Percentiles rank a stretch among this genome's conserved stretches.
Evolutionary conservation across 2,113 vertebrate species (phyloP).

Genomic region (Megaceryle torquata): DNA sequence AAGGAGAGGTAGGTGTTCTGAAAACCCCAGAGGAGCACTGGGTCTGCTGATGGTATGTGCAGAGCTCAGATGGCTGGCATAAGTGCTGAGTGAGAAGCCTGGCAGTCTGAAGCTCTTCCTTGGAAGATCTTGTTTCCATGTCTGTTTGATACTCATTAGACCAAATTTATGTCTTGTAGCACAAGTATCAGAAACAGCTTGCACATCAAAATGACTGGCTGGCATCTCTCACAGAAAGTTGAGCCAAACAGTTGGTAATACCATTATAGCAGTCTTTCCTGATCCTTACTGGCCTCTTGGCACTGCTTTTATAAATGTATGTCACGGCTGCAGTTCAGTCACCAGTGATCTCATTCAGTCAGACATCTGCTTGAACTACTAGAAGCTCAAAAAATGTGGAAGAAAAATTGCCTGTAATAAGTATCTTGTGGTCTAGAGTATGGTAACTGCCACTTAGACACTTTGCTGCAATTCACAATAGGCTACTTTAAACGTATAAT

Average conservation of each 20-base stretch:
- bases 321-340: neutral
- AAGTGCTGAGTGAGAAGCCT: neutral
- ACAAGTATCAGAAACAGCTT: neutral
- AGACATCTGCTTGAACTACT: neutral
- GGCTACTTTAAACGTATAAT: neutral
- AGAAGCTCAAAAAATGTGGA: neutral
- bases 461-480: neutral
- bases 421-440: neutral
- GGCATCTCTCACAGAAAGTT: neutral
- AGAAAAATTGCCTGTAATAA: neutral
- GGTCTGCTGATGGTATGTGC: fast-evolving
- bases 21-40: fast-evolving
- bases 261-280: neutral
- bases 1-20: neutral
- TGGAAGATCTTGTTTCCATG: neutral
- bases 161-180: neutral
- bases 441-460: neutral
- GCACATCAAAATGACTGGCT: neutral
- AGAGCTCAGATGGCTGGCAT: neutral
- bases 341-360: neutral
- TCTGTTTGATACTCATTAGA: neutral
- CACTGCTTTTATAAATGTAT: neutral
- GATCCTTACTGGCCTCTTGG: neutral
- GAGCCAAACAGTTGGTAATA: neutral
- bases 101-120: neutral